Base-by-base conservation (phyloP, 2,888 invertebrate species). In the Drosophila mimetica region DNA sequence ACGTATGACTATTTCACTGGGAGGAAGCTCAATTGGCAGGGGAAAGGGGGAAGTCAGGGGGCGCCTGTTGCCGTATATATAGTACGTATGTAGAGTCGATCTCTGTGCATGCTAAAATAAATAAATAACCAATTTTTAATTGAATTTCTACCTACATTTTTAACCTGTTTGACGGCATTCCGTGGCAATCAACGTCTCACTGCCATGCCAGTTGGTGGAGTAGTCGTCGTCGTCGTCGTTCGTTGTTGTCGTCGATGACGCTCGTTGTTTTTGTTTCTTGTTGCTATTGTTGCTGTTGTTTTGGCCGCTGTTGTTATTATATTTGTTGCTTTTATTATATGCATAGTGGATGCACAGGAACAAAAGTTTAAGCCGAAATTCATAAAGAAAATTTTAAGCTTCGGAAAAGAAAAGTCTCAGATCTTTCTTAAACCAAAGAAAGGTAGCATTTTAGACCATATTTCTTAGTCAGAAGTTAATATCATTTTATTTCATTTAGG, bases 151-250 rank as follows among this genome's bases (percentile, higher is more conserved):
- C 90, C 89, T 88, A 88, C 86, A 89, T 89, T 90, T 87, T 87
- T 88, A 89, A 89, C 89, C 90, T 86, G 89, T 89, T 89, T 89
- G 90, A 90, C 88, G 81, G 88, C 89, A 89, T 89, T 89, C 89
- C 90, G 84, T 79, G 86, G 80, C 86, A 81, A 89, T 90, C 89
- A 88, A 86, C 87, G 85, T 84, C 82, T 84, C 82, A 84, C 73
- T 84, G 76, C 73, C 70, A 70, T 84, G 76, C 73, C 70, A 70
- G 70, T 70, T 67, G 78, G 82, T 76, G 74, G 74, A 85, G 82
- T 85, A 76, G 86, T 85, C 70, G 85, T 78, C 69, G 88, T 77
- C 37, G n/a, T n/a, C n/a, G 39, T 39, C 39, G 75, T 76, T 81
- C 54, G 77, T 76, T 61, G 86, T 76, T 69, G 74, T 79, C 71